These are phyloP conservation scores for Aphelocoma coerulescens DNA, from an alignment of 2,113 vertebrate species.

Conservation along the genomic window DNA sequence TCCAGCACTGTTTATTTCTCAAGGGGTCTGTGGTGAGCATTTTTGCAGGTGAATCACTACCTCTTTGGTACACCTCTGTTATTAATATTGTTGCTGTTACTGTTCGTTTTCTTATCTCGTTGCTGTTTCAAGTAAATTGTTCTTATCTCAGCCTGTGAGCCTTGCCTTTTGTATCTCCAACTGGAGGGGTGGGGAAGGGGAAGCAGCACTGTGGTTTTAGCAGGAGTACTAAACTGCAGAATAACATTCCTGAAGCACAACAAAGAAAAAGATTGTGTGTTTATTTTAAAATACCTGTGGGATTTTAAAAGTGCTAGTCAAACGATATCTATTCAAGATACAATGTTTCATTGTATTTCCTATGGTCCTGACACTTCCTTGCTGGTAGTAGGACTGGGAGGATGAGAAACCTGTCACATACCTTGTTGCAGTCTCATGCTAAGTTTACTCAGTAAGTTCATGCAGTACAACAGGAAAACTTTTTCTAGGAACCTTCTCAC, in stretches of 20 bases:
- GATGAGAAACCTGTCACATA: not conserved
- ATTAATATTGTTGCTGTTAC: not conserved
- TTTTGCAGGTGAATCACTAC: not conserved
- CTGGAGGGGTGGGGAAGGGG: not conserved
- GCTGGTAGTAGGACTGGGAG: not conserved
- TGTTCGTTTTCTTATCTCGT: not conserved
- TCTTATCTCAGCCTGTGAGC: not conserved
- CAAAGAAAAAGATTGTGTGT: not conserved
- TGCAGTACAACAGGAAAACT: not conserved
- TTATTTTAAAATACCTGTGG: not conserved
- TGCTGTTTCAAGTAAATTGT: not conserved
- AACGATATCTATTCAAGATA: not conserved
- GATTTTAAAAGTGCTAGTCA: not conserved
- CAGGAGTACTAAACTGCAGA: not conserved
- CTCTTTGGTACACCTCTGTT: not conserved
- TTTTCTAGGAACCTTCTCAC: not conserved
- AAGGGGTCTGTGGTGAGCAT: not conserved
- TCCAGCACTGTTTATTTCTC: not conserved
- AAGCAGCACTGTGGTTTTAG: not conserved
- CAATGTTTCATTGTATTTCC: not conserved
- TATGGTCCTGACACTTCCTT: not conserved
- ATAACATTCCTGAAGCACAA: not conserved
- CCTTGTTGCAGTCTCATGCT: not conserved
- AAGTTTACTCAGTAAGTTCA: not conserved
- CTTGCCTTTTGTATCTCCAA: not conserved